Evolutionary conservation across 2,888 invertebrate genomes (phyloP).

Genomic region (Agrenia bidenticulata): DNA sequence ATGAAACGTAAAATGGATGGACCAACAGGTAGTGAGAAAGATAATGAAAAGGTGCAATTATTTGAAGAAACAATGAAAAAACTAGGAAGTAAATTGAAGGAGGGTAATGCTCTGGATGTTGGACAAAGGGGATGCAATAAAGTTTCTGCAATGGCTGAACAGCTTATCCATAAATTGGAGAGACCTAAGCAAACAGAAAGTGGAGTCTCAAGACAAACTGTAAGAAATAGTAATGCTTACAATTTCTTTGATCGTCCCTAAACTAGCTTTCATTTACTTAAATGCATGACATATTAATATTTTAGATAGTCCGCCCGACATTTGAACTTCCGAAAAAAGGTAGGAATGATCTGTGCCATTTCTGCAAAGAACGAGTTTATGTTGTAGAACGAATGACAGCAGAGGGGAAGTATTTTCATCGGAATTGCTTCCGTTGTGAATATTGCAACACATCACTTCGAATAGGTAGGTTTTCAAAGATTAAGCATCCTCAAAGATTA

Average conservation of each 20-base stretch:
- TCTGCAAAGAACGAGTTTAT: slow-evolving; percentile 89
- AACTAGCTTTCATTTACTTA: no score
- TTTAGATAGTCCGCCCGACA: slow-evolving; percentile 33
- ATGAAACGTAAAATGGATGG: slow-evolving; percentile 64
- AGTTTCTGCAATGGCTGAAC: slow-evolving; percentile 84
- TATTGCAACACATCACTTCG: slow-evolving; percentile 83
- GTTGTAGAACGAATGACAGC: slow-evolving; percentile 88
- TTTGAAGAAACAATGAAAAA: slow-evolving; percentile 72
- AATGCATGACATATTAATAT: no score
- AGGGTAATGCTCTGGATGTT: slow-evolving; percentile 71
- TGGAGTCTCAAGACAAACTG: slow-evolving; percentile 56
- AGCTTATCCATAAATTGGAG: slow-evolving; percentile 56
- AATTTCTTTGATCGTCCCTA: no score
- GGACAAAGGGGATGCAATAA: slow-evolving; percentile 69
- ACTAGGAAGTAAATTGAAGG: slow-evolving; percentile 71
- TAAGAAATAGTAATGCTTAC: slow-evolving; percentile 58
- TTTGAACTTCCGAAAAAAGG: slow-evolving; percentile 64
- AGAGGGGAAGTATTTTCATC: slow-evolving; percentile 86
- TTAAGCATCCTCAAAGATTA: no score
- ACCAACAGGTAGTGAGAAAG: slow-evolving; percentile 62
- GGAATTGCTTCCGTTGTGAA: slow-evolving; percentile 91
- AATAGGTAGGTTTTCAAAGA: no score
- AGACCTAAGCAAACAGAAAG: slow-evolving; percentile 58
- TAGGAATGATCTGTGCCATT: slow-evolving; percentile 76
- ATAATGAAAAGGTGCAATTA: slow-evolving; percentile 67